Conservation (phyloP, 2,888 invertebrate genomes). For the Nymphalis polychloros region DNA sequence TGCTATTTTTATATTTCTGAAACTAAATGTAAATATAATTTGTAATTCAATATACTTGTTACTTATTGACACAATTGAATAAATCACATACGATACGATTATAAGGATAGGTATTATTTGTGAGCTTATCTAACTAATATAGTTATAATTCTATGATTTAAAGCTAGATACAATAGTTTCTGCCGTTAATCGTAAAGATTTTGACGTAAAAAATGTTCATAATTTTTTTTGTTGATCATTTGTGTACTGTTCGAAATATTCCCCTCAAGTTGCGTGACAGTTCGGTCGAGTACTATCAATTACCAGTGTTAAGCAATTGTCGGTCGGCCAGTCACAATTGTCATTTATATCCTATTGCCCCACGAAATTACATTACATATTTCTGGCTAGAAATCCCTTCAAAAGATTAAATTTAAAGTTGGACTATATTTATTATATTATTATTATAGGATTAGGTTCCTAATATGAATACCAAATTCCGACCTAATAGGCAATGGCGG, state of each 20-base stretch:
- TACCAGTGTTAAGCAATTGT: slow-evolving; percentile 61
- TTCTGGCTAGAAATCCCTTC: neutral
- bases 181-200: too few relatives aligned
- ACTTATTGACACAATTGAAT: too few relatives aligned
- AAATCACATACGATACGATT: too few relatives aligned
- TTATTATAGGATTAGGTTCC: neutral
- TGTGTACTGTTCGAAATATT: neutral
- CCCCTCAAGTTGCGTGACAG: slow-evolving; percentile 19
- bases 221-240: neutral
- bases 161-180: too few relatives aligned
- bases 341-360: slow-evolving; percentile 48
- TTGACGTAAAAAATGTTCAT: too few relatives aligned
- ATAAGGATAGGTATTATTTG: too few relatives aligned
- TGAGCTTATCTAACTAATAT: too few relatives aligned
- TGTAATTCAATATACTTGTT: too few relatives aligned
- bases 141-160: too few relatives aligned
- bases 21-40: too few relatives aligned
- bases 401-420: too few relatives aligned
- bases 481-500: neutral
- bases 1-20: too few relatives aligned
- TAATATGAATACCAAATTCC: neutral
- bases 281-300: slow-evolving; percentile 50
- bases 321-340: slow-evolving; percentile 52
- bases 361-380: slow-evolving; percentile 48
- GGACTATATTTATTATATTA: neutral